A percentile compares a stretch with the other conserved stretches of the same genome.
phyloP scores from a whole-genome alignment of 2,888 invertebrate genomes.

The Rotaria socialis region DNA sequence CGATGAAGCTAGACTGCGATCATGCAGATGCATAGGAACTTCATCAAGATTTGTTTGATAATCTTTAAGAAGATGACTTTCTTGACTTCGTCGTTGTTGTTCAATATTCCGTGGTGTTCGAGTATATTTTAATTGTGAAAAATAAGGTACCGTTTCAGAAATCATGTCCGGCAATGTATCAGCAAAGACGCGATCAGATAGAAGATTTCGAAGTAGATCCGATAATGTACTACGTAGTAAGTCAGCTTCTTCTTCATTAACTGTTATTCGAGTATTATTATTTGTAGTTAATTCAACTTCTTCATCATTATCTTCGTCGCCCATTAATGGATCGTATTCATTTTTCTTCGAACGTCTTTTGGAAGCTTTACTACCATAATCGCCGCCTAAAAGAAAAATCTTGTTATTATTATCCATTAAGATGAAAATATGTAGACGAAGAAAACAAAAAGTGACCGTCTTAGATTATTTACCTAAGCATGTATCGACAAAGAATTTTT shows the following conservation, averaged over 20 bases:
- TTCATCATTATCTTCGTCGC: not conserved
- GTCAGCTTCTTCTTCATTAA: not conserved
- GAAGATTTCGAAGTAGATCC: not conserved
- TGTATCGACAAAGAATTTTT: constrained; percentile 39
- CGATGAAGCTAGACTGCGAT: not conserved
- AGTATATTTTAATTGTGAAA: not conserved
- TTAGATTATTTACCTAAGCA: not conserved
- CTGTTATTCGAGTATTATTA: not conserved
- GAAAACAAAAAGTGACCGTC: too few relatives aligned
- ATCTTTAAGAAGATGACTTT: not conserved
- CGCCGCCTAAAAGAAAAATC: not conserved
- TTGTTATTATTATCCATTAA: too few relatives aligned
- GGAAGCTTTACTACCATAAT: not conserved
- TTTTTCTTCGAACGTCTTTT: not conserved
- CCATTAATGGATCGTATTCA: not conserved
- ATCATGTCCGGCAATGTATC: constrained; percentile 2
- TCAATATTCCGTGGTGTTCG: not conserved
- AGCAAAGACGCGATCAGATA: constrained; percentile 11
- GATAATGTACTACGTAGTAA: not conserved
- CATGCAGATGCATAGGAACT: not conserved
- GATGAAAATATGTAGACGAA: too few relatives aligned
- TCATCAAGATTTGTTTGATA: not conserved
- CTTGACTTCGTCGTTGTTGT: not conserved
- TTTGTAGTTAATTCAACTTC: not conserved
- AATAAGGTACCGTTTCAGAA: not conserved